Conservation (phyloP, 2,113 vertebrate species). For the western clawed frog (Xenopus tropicalis) region UCB_Xtro_10.0 CM004448.2:96423501-96424000, state of each 20-base stretch:
- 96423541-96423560: too few relatives aligned
- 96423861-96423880: slow-evolving; percentile 62
- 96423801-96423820: slow-evolving; percentile 89
- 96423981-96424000: slow-evolving; percentile 54
- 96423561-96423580: too few relatives aligned
- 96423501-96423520: too few relatives aligned
- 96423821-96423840: slow-evolving; percentile 84
- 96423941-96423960: slow-evolving; percentile 39
- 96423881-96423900: slow-evolving; percentile 78
- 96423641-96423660: too few relatives aligned
- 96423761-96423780: slow-evolving; percentile 97
- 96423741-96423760: slow-evolving; percentile 81
- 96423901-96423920: slow-evolving; percentile 80
- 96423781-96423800: slow-evolving; percentile 86
- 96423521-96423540: too few relatives aligned
- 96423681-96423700: too few relatives aligned
- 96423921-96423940: slow-evolving; percentile 72
- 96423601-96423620: too few relatives aligned
- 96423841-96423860: slow-evolving; percentile 65
- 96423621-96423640: too few relatives aligned
- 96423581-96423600: too few relatives aligned
- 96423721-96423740: too few relatives aligned
- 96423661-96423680: too few relatives aligned
- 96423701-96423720: too few relatives aligned
- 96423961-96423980: slow-evolving; percentile 54